Evolutionary conservation across 2,113 vertebrate species (phyloP), one percentile per base, ranked within the genome.

Genomic region (Nerophis ophidion): DNA sequence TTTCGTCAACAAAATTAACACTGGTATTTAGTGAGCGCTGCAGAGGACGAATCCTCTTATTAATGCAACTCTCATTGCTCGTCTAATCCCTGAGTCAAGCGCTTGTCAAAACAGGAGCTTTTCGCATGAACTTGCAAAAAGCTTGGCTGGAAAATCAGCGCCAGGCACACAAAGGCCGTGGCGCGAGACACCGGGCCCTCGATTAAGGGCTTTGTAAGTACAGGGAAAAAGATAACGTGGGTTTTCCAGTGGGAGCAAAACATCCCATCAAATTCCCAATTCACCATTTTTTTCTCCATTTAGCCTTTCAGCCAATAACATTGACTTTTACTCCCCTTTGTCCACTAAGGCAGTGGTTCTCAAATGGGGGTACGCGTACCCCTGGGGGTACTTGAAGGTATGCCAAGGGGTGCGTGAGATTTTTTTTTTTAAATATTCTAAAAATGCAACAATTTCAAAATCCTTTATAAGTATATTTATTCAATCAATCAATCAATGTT

Each of bases 51-150:
- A 70, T 63, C 74, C 60, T 76, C 58, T 75, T 71, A 82, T 81
- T 83, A 84, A 84, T 82, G 70, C 69, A 72, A 50, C 72, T 68
- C 66, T 81, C 77, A 80, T 83, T 72, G 70, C 65, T 69, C 17
- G 61, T 65, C 60, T 84, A 85, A 84, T 84, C 83, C 79, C 76
- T 7, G 55, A 68, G 84, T 84, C 74, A 67, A 81, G 74, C 76
- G 83, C 84, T 85, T 88, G 83, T 88, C 87, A 87, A 84, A 86
- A 86, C 79, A 84, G 70, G 67, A 84, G 76, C 60, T 70, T 77
- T 44, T 78, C 62, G 61, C 70, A 55, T 63, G 60, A 53, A 59
- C 67, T 74, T 70, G 63, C 63, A 69, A 61, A 19, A 42, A 56
- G 15, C 38, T 44, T 38, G 13, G 13, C 54, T 56, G 12, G 36